Evolutionary conservation across 2,888 invertebrate genomes (phyloP).

Genomic region (Oxycera nigricornis): DNA sequence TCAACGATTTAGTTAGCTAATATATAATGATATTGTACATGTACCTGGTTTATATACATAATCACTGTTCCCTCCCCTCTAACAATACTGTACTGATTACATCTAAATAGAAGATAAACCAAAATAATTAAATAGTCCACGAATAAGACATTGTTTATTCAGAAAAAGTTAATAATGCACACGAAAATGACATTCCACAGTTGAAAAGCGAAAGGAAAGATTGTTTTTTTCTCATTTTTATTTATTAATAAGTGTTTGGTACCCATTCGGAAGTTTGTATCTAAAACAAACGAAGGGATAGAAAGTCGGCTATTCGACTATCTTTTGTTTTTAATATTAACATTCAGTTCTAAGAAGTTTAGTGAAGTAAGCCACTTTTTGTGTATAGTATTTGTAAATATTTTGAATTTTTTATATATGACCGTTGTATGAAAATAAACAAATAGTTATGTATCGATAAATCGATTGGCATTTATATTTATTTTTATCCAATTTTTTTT

Average conservation of each 20-base stretch:
- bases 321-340: background rate
- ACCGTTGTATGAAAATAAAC: conserved; percentile 11
- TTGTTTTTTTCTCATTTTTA: background rate
- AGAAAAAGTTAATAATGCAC: background rate
- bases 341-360: too few relatives aligned
- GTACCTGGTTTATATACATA: conserved; percentile 19
- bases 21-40: conserved; percentile 17
- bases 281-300: too few relatives aligned
- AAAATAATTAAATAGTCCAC: background rate
- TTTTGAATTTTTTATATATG: background rate
- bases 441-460: conserved; percentile 9
- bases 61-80: background rate
- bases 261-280: too few relatives aligned
- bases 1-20: background rate
- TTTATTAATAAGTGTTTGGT: too few relatives aligned
- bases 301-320: too few relatives aligned
- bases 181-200: background rate
- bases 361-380: background rate
- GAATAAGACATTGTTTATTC: background rate
- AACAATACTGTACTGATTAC: background rate
- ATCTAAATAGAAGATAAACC: background rate
- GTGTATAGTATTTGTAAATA: conserved; percentile 12
- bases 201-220: background rate
- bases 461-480: too few relatives aligned
- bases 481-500: too few relatives aligned